Percentiles rank a stretch among this genome's conserved stretches.
phyloP scores from a whole-genome alignment of 2,113 vertebrate species.

The Ranitomeya imitator region DNA sequence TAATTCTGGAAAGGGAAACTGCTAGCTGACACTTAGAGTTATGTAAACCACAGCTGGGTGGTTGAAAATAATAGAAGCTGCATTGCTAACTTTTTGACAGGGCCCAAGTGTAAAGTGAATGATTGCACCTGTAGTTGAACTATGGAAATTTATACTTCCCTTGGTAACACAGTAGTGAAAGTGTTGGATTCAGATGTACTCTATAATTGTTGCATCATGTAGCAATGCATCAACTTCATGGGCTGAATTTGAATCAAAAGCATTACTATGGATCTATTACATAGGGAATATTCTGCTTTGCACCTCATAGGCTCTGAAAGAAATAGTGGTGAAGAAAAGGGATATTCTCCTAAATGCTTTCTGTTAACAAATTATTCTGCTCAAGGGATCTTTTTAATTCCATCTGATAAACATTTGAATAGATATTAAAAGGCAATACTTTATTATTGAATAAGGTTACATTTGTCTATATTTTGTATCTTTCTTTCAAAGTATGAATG shows the following conservation, averaged over 20 bases:
- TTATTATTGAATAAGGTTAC: too few species aligned
- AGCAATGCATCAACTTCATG: neutral
- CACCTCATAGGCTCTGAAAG: slow-evolving; percentile 10
- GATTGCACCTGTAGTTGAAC: slow-evolving; percentile 40
- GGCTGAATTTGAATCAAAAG: neutral
- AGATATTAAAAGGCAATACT: neutral
- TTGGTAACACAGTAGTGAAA: slow-evolving; percentile 43
- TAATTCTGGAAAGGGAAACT: slow-evolving; percentile 11
- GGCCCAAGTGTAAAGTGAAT: slow-evolving; percentile 46
- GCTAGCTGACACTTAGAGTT: slow-evolving; percentile 13
- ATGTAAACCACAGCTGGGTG: slow-evolving; percentile 53
- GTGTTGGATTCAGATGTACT: neutral
- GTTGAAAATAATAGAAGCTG: slow-evolving; percentile 31
- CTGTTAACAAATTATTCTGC: neutral
- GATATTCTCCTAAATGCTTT: slow-evolving; percentile 24
- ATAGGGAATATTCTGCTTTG: slow-evolving; percentile 2
- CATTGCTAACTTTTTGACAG: slow-evolving; percentile 41
- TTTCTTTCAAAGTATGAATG: neutral
- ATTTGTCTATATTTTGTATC: neutral
- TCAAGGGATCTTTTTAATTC: neutral
- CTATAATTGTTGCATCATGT: slow-evolving; percentile 1
- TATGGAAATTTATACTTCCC: slow-evolving; percentile 30
- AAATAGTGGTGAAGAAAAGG: slow-evolving; percentile 17
- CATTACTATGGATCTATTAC: slow-evolving; percentile 6
- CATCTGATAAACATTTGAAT: neutral